Evolutionary conservation across 2,113 vertebrate genomes (phyloP).

Genomic region (Suricata suricatta): DNA sequence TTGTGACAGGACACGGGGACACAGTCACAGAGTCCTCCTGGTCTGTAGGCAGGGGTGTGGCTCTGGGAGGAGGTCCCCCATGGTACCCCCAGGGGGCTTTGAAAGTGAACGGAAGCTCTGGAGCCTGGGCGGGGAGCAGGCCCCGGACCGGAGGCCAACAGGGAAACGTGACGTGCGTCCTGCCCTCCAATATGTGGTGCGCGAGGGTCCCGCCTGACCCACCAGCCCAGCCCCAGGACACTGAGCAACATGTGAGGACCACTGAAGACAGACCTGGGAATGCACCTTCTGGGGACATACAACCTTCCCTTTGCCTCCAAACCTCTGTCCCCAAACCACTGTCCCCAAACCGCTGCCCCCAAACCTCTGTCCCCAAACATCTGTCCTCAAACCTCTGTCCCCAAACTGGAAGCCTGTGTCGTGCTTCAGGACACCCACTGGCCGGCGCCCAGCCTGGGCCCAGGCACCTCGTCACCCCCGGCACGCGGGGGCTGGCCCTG

Average conservation of each 20-base stretch:
- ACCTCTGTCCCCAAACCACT: too few species aligned
- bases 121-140: background rate
- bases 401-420: background rate
- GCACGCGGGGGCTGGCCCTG: rapidly evolving
- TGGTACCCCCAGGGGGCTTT: background rate
- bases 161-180: too few species aligned
- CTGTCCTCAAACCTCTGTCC: too few species aligned
- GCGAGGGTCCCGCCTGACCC: too few species aligned
- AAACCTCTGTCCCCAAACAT: too few species aligned
- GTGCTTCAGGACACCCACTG: background rate
- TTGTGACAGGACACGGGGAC: rapidly evolving
- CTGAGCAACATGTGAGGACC: too few species aligned
- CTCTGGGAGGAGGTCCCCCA: background rate
- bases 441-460: background rate
- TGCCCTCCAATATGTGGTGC: too few species aligned
- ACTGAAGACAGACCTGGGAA: rapidly evolving
- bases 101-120: slow-evolving; percentile 42
- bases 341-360: too few species aligned
- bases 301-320: background rate
- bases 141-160: too few species aligned
- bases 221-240: too few species aligned
- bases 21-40: rapidly evolving
- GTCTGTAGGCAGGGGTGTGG: background rate
- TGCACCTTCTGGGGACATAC: background rate
- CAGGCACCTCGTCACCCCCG: background rate